phyloP scores from a whole-genome alignment of 2,888 invertebrate species.

The Lithophane socia region DNA sequence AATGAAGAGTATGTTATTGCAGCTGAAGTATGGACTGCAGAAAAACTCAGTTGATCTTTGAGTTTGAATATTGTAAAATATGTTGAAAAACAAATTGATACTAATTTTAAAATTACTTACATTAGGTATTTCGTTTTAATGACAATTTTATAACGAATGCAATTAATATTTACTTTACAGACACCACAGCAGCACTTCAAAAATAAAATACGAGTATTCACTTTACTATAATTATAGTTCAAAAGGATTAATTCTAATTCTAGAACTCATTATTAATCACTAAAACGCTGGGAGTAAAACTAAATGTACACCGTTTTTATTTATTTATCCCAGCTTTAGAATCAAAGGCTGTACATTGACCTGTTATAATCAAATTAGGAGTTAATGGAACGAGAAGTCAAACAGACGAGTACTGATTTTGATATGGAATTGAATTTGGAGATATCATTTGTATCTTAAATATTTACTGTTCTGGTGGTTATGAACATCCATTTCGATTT shows the following conservation, averaged over 20 bases:
- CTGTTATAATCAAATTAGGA: slow-evolving; percentile 9
- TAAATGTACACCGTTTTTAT: not conserved
- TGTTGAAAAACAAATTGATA: not conserved
- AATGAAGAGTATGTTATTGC: not conserved
- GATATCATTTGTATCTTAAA: not conserved
- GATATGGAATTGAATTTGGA: not conserved
- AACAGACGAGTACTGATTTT: slow-evolving; percentile 9
- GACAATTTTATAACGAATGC: not conserved
- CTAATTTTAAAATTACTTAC: not conserved
- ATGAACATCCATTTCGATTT: not conserved
- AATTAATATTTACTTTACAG: slow-evolving; percentile 6
- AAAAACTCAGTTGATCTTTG: not conserved
- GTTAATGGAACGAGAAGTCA: slow-evolving; percentile 2
- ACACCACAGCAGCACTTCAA: not conserved
- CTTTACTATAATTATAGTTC: not conserved
- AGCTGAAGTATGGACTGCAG: too few relatives aligned
- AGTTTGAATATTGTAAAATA: not conserved
- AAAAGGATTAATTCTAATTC: not conserved
- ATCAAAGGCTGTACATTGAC: slow-evolving; percentile 5
- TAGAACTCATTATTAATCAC: slow-evolving; percentile 8
- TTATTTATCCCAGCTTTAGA: not conserved
- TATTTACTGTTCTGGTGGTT: not conserved
- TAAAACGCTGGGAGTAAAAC: not conserved
- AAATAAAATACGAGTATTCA: not conserved
- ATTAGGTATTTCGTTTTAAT: not conserved